Conservation (phyloP, 2,888 invertebrate genomes). For the Caenorhabditis sp. region DNA sequence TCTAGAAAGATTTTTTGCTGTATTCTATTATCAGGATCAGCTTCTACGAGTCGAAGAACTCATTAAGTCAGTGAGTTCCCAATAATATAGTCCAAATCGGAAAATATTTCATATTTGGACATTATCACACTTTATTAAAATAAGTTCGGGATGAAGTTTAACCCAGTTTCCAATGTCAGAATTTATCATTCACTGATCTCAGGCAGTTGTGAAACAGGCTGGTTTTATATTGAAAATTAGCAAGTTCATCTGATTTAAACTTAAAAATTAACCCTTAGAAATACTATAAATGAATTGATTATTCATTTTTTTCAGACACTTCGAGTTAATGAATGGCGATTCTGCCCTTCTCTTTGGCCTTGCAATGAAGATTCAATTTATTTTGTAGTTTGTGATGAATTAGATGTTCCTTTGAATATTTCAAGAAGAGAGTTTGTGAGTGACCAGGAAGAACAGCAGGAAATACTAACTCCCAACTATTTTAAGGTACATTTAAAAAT, state of each 20-base stretch:
- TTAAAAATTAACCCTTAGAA: background rate
- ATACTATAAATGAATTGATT: background rate
- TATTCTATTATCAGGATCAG: too few relatives aligned
- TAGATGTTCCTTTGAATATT: conserved; percentile 9
- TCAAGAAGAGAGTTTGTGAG: background rate
- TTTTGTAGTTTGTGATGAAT: conserved; percentile 43
- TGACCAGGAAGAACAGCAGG: background rate
- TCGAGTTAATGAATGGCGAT: conserved; percentile 43
- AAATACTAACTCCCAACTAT: conserved; percentile 19
- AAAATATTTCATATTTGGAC: too few relatives aligned
- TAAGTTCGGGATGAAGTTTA: too few relatives aligned
- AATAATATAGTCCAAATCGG: too few relatives aligned
- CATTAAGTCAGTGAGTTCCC: too few relatives aligned
- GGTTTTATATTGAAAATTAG: too few relatives aligned
- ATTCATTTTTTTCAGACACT: conserved; percentile 22
- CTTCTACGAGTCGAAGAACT: too few relatives aligned
- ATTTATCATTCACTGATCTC: too few relatives aligned
- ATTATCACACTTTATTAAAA: too few relatives aligned
- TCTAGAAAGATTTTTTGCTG: too few relatives aligned
- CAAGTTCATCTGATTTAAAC: background rate
- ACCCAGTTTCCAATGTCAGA: too few relatives aligned
- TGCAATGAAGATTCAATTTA: conserved; percentile 40
- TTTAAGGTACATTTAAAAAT: conserved; percentile 17
- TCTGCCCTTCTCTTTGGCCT: conserved; percentile 35
- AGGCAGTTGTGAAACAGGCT: too few relatives aligned